Evolutionary conservation across 1,140 invertebrate species (phyloP).

Genomic region (Gonioctena quinquepunctata): DNA sequence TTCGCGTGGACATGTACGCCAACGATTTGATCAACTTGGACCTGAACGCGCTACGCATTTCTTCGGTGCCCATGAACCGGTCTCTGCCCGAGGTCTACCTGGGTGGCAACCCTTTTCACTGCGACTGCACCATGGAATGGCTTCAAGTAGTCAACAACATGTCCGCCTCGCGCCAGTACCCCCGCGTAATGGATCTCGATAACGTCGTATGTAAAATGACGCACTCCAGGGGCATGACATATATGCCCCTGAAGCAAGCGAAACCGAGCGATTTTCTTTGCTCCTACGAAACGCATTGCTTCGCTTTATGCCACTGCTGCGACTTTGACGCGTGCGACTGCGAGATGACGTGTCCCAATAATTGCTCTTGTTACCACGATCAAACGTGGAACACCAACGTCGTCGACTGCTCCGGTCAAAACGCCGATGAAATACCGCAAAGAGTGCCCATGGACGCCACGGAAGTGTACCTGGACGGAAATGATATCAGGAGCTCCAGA

Average conservation of each 20-base stretch:
- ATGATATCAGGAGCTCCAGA: conserved; percentile 81
- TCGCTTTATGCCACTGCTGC: conserved; percentile 90
- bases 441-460: conserved; percentile 93
- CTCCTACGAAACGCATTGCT: conserved; percentile 89
- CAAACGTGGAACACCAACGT: conserved; percentile 91
- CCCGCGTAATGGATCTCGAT: conserved; percentile 83
- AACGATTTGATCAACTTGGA: conserved; percentile 84
- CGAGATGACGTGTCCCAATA: conserved; percentile 90
- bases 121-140: conserved; percentile 93
- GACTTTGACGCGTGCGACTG: conserved; percentile 95
- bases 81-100: conserved; percentile 83
- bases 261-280: conserved; percentile 85
- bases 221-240: conserved; percentile 70
- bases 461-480: conserved; percentile 89
- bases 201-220: conserved; percentile 84
- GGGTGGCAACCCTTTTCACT: conserved; percentile 87
- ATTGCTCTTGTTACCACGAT: conserved; percentile 91
- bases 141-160: conserved; percentile 84
- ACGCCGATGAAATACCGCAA: conserved; percentile 75
- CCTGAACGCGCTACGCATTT: conserved; percentile 75
- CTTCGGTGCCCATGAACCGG: conserved; percentile 66
- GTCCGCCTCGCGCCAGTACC: conserved; percentile 78
- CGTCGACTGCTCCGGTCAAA: conserved; percentile 83
- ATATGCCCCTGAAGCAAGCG: conserved; percentile 68
- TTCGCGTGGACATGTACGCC: conserved; percentile 85